A percentile compares a stretch with the other conserved stretches of the same genome.
Evolutionary conservation across 2,113 vertebrate genomes (phyloP).

Genomic region (Myotis davidii): DNA sequence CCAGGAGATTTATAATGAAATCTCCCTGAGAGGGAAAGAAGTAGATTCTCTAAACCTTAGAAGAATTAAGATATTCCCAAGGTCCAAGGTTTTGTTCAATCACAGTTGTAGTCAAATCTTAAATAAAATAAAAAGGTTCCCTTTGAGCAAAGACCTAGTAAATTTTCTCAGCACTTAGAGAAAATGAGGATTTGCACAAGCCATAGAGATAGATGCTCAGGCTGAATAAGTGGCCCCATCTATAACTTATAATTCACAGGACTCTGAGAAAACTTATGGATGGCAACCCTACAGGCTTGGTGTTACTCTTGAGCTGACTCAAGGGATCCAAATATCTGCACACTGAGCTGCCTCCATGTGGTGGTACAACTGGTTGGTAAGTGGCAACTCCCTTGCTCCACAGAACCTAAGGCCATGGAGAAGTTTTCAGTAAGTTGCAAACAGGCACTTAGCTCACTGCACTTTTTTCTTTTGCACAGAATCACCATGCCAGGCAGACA

Average conservation of each 20-base stretch:
- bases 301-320: not conserved
- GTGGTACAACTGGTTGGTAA: not conserved
- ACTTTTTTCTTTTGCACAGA: not conserved
- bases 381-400: not conserved
- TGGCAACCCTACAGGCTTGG: not conserved
- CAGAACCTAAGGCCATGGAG: not conserved
- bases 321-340: not conserved
- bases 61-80: not conserved
- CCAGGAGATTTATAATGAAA: conserved; percentile 36
- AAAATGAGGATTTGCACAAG: not conserved
- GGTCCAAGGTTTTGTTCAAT: not conserved
- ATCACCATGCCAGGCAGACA: not conserved
- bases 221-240: not conserved
- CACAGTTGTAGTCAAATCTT: not conserved
- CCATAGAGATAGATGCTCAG: not conserved
- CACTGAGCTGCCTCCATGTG: fast-evolving
- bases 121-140: not conserved
- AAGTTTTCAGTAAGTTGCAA: not conserved
- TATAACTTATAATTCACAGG: not conserved
- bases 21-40: not conserved
- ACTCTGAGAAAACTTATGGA: not conserved
- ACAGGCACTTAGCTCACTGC: not conserved
- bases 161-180: not conserved
- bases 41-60: not conserved
- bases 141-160: not conserved